Evolutionary conservation across 2,113 vertebrate species (phyloP).

Genomic region (Cricetomys ansorgei): DNA sequence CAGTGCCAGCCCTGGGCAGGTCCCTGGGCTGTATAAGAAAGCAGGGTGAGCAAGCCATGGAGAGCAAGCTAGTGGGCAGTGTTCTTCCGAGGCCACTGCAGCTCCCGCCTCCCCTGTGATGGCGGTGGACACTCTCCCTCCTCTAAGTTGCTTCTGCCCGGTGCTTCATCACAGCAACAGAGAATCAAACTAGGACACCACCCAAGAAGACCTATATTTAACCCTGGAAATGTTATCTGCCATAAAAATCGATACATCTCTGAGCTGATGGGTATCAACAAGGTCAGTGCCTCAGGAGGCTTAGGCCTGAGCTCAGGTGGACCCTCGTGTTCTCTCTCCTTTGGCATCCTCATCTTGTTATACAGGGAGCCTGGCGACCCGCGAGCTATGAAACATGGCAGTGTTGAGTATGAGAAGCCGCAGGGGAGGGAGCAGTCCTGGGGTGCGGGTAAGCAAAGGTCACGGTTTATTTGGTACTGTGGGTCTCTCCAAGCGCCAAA

Average conservation of each 20-base stretch:
- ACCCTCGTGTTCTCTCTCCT: background rate
- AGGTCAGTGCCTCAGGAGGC: conserved; percentile 58
- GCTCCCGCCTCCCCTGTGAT: background rate
- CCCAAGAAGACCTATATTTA: conserved; percentile 58
- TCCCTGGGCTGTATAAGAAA: background rate
- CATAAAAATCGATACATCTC: conserved; percentile 73
- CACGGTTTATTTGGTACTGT: background rate
- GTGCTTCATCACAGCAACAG: background rate
- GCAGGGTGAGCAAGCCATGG: background rate
- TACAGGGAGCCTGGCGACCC: conserved; percentile 44
- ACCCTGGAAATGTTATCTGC: conserved; percentile 72
- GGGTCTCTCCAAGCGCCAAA: conserved; percentile 12
- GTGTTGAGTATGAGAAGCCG: conserved; percentile 53
- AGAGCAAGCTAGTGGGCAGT: background rate
- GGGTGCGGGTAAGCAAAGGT: conserved; percentile 20
- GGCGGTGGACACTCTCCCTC: background rate
- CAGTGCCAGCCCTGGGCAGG: background rate
- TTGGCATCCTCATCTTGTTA: conserved; percentile 11
- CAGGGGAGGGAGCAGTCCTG: conserved; percentile 54
- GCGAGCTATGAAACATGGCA: conserved; percentile 67
- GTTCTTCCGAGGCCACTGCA: background rate
- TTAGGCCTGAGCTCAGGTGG: background rate
- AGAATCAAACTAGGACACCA: background rate
- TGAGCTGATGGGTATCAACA: conserved; percentile 62
- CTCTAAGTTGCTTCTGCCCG: too few species aligned